A percentile compares a stretch with the other conserved stretches of the same genome.
phyloP scores from a whole-genome alignment of 2,888 invertebrate genomes.

The Nasonovia ribisnigri region DNA sequence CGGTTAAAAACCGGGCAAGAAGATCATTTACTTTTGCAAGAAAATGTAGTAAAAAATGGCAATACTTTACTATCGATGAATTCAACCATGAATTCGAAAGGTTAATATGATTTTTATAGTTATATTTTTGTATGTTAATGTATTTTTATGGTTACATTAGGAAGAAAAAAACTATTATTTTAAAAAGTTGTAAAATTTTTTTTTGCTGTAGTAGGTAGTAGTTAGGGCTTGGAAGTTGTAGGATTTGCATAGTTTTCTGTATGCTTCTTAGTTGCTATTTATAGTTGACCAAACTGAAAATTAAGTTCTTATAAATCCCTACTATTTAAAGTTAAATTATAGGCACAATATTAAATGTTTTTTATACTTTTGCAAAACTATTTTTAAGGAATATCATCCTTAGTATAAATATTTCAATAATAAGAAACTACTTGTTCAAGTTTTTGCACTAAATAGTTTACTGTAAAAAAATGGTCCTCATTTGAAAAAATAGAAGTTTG shows the following conservation, averaged over 20 bases:
- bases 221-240: background rate
- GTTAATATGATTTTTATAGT: slow-evolving; percentile 40
- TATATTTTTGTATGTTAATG: background rate
- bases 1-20: slow-evolving; percentile 67
- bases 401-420: no score
- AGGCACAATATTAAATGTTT: no score
- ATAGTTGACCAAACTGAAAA: background rate
- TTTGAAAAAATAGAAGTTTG: no score
- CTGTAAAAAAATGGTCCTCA: no score
- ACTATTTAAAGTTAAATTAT: background rate
- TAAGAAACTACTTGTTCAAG: no score
- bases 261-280: background rate
- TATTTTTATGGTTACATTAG: background rate
- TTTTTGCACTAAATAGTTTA: no score
- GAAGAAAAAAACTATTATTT: background rate
- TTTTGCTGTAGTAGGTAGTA: background rate
- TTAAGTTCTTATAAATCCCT: background rate
- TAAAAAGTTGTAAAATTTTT: background rate
- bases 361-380: no score
- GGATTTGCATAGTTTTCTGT: background rate
- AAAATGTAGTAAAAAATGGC: slow-evolving; percentile 68
- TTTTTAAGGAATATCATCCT: no score
- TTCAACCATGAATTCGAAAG: slow-evolving; percentile 57
- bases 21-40: slow-evolving; percentile 68
- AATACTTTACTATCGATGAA: slow-evolving; percentile 42